Percentiles rank a stretch among this genome's conserved stretches.
These are phyloP conservation scores for Drosophila melanosoma DNA, from an alignment of 2,888 invertebrate species.

Conservation along the genomic window DNA sequence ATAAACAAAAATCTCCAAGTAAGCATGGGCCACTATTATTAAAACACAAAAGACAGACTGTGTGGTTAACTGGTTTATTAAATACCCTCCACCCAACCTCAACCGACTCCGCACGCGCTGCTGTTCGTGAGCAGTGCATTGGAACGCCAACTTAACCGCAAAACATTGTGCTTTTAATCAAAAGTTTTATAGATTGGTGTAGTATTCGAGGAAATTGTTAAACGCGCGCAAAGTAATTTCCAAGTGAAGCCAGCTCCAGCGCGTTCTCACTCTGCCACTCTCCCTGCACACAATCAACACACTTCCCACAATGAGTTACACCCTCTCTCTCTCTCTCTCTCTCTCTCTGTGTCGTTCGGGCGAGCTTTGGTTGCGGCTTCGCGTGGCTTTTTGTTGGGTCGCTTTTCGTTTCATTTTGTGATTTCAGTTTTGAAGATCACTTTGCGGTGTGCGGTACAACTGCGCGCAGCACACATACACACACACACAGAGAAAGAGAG, in stretches of 20 bases:
- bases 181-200: slow-evolving; percentile 78
- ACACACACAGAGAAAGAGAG: not conserved
- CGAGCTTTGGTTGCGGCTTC: slow-evolving; percentile 64
- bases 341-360: not conserved
- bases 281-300: not conserved
- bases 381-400: slow-evolving; percentile 34
- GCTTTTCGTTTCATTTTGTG: slow-evolving; percentile 37
- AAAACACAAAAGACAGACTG: slow-evolving; percentile 1
- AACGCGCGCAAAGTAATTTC: slow-evolving; percentile 71
- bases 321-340: slow-evolving; percentile 12
- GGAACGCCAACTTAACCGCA: slow-evolving; percentile 55
- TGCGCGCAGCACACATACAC: slow-evolving; percentile 2
- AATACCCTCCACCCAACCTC: not conserved
- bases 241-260: slow-evolving; percentile 3
- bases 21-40: not conserved
- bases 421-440: slow-evolving; percentile 75
- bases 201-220: slow-evolving; percentile 67
- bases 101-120: slow-evolving; percentile 10
- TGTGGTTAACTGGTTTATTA: slow-evolving; percentile 6
- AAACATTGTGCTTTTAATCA: slow-evolving; percentile 69
- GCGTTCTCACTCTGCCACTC: not conserved
- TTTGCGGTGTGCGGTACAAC: slow-evolving; percentile 51
- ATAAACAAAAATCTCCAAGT: slow-evolving; percentile 14
- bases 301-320: slow-evolving; percentile 6
- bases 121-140: slow-evolving; percentile 1